A percentile compares a stretch with the other conserved stretches of the same genome.
phyloP scores from a whole-genome alignment of 2,113 vertebrate species.

The Sceloporus undulatus region DNA sequence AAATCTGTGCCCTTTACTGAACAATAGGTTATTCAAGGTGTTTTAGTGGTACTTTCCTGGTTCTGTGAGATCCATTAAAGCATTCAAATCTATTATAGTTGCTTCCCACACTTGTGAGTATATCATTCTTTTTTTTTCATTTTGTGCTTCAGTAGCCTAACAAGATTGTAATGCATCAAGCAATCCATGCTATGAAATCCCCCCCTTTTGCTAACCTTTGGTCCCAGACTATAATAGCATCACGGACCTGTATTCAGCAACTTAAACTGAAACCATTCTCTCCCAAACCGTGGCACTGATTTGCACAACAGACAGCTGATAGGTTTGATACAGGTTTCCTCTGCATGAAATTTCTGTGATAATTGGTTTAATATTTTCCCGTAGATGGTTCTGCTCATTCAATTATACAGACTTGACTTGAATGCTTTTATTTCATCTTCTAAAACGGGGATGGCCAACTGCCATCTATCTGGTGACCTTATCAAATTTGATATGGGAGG shows the following conservation, averaged over 20 bases:
- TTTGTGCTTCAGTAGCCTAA: conserved; percentile 46
- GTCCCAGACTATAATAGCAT: conserved; percentile 54
- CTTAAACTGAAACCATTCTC: conserved; percentile 20
- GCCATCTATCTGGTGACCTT: neutral
- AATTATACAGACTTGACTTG: accelerated
- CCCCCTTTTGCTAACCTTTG: conserved; percentile 54
- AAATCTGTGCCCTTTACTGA: neutral
- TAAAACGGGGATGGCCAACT: neutral
- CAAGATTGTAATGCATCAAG: conserved; percentile 61
- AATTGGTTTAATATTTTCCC: neutral
- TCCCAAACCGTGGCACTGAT: conserved; percentile 41
- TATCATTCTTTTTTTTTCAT: conserved; percentile 47
- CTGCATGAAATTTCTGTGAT: conserved; percentile 34
- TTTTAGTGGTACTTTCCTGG: neutral
- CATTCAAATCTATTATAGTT: conserved; percentile 42
- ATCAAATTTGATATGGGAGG: neutral
- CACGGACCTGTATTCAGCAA: conserved; percentile 28
- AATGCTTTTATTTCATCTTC: conserved; percentile 40
- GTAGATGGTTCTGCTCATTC: neutral
- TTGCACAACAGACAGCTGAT: neutral
- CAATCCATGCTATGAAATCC: conserved; percentile 63
- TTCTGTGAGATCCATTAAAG: conserved; percentile 33
- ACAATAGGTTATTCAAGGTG: conserved; percentile 12
- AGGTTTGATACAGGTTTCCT: conserved; percentile 34
- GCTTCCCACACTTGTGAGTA: conserved; percentile 42